phyloP scores from a whole-genome alignment of 2,888 invertebrate genomes.

The Chalcosyrphus nemorum region DNA sequence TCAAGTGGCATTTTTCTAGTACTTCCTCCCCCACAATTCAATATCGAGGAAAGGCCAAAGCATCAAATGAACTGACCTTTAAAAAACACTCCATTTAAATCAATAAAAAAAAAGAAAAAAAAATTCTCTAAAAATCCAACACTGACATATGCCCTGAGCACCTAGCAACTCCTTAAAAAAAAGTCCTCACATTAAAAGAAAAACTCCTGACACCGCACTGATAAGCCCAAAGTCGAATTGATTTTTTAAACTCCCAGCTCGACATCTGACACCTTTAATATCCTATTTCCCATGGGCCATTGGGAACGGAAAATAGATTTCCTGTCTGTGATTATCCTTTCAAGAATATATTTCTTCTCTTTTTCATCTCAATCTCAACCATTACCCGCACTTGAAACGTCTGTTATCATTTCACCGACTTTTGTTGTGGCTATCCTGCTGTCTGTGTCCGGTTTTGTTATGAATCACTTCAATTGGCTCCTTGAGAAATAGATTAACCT shows the following conservation, averaged over 20 bases:
- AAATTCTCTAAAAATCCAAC: neutral
- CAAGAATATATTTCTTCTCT: neutral
- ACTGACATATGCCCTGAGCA: neutral
- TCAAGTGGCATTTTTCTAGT: too few species aligned
- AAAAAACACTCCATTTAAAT: neutral
- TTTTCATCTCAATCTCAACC: neutral
- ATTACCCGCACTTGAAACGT: neutral
- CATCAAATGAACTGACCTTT: neutral
- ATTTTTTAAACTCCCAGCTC: neutral
- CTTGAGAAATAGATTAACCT: constrained; percentile 16
- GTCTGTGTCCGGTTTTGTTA: neutral
- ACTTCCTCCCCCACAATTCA: too few species aligned
- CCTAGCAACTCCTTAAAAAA: neutral
- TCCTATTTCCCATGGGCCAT: neutral
- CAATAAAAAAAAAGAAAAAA: neutral
- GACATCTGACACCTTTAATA: neutral
- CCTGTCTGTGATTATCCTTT: neutral
- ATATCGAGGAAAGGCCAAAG: neutral
- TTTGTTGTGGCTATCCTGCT: neutral
- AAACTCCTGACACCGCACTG: neutral
- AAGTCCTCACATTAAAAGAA: neutral
- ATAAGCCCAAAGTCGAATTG: neutral
- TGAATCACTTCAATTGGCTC: constrained; percentile 15
- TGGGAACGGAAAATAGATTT: neutral
- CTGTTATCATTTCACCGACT: neutral